phyloP scores from a whole-genome alignment of 2,888 invertebrate genomes.

The Fissipunctia ypsillon region DNA sequence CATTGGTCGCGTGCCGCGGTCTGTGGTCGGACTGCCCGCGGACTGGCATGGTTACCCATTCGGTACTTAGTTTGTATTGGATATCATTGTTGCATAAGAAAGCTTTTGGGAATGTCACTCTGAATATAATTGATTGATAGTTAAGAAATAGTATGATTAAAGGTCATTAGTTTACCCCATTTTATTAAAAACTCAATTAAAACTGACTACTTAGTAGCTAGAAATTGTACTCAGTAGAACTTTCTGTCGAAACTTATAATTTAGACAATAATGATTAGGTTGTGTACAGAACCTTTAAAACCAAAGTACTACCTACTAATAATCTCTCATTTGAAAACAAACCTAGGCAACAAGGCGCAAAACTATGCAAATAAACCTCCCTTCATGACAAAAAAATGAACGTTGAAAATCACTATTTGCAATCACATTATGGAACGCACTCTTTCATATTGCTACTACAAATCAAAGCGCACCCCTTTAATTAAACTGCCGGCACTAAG shows the following conservation, averaged over 20 bases:
- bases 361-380: constrained; percentile 45
- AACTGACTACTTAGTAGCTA: not conserved
- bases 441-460: constrained; percentile 81
- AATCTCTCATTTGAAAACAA: constrained; percentile 24
- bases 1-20: constrained; percentile 82
- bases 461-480: constrained; percentile 88
- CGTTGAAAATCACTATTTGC: constrained; percentile 68
- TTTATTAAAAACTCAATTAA: not conserved
- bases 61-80: constrained; percentile 32
- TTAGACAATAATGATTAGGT: not conserved
- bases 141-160: not conserved
- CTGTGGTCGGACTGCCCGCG: constrained; percentile 74
- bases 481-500: constrained; percentile 86
- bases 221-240: not conserved
- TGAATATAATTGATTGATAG: not conserved
- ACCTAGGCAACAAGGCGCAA: constrained; percentile 17
- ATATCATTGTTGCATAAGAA: constrained; percentile 7
- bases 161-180: too few species aligned
- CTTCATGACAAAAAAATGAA: constrained; percentile 52
- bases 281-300: not conserved
- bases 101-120: not conserved
- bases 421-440: constrained; percentile 75
- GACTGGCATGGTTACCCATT: constrained; percentile 38
- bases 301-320: constrained; percentile 8
- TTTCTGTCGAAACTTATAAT: not conserved